Evolutionary conservation across 2,888 invertebrate genomes (phyloP), one percentile per base, ranked within the genome.

Genomic region (Aspidapion aeneum): DNA sequence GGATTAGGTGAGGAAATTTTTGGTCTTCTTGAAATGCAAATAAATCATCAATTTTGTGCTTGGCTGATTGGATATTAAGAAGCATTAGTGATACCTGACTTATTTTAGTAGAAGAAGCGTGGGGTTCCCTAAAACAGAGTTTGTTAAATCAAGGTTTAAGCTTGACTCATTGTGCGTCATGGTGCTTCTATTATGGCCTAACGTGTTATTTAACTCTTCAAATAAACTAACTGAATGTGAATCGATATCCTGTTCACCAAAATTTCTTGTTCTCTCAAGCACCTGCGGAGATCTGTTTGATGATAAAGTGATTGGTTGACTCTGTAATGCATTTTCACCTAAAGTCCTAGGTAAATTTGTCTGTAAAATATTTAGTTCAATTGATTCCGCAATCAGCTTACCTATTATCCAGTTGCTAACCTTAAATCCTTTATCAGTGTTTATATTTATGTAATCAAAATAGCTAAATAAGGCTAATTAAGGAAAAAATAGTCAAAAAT

Each of bases 21-120:
- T n/a, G 21, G 20, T 55, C 54, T 60, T 60, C 60, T 60, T 22
- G n/a, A 19, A 60, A 60, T 35, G 18, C 1, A 52, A 54, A 55
- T 16, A 60, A 19, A 18, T 55, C 35, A 54, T 60, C 55, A 20
- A 52, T n/a, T 54, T 59, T 59, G 18, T 59, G 50, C 18, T 52
- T 16, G 17, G 35, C 54, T 54, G 35, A 60, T 48, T 60, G 60
- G 20, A 60, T 55, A 54, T 60, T 55, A 55, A 48, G 55, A 54
- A 55, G 35, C 35, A 35, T 35, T 7, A 35, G 35, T 35, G 35
- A 7, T 3, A 35, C 35, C 12, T 3, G 3, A 12, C 35, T 35
- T 35, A 35, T n/a, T n/a, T n/a, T n/a, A n/a, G n/a, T n/a, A n/a
- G n/a, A n/a, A n/a, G n/a, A n/a, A n/a, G 3, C 35, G 12, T 35